These are phyloP conservation scores for Virgularia gustaviana DNA, from an alignment of 92 coral and sea anemone genomes.

Conservation along the genomic window DNA sequence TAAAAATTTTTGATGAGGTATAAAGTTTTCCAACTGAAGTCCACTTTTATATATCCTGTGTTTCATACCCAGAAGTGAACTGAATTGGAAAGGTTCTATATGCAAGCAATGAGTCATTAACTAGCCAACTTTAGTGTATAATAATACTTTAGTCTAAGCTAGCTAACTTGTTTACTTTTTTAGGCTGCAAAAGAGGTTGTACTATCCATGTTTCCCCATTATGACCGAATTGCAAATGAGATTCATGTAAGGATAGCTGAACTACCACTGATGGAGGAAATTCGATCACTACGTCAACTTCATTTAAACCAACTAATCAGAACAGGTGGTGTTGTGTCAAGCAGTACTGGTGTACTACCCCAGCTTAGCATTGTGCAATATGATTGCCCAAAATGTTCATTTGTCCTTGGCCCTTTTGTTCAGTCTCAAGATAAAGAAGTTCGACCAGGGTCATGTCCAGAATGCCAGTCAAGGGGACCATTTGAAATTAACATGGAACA, in stretches of 20 bases:
- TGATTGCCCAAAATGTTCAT: conserved; percentile 92
- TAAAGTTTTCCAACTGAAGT: background rate
- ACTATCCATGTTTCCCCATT: conserved; percentile 88
- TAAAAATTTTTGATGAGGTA: conserved; percentile 95
- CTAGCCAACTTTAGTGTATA: no score
- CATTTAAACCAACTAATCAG: conserved; percentile 95
- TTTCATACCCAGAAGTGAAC: no score
- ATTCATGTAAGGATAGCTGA: conserved; percentile 94
- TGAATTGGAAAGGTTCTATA: no score
- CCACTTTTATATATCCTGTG: no score
- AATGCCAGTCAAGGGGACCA: conserved; percentile 98
- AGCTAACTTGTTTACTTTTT: background rate
- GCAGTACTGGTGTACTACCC: conserved; percentile 94
- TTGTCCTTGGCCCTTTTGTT: conserved; percentile 87
- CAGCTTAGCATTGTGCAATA: conserved; percentile 96
- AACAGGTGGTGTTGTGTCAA: conserved; percentile 94
- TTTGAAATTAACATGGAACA: conserved; percentile 96
- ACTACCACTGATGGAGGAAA: conserved; percentile 91
- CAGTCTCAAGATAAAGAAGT: conserved; percentile 90
- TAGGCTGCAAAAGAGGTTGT: conserved; percentile 98
- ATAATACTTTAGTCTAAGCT: no score
- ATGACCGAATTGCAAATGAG: conserved; percentile 85
- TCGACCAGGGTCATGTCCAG: conserved; percentile 95
- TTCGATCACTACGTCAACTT: conserved; percentile 87
- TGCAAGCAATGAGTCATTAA: no score